phyloP scores from a whole-genome alignment of 1,140 invertebrate species.

The Globodera rostochiensis region DNA sequence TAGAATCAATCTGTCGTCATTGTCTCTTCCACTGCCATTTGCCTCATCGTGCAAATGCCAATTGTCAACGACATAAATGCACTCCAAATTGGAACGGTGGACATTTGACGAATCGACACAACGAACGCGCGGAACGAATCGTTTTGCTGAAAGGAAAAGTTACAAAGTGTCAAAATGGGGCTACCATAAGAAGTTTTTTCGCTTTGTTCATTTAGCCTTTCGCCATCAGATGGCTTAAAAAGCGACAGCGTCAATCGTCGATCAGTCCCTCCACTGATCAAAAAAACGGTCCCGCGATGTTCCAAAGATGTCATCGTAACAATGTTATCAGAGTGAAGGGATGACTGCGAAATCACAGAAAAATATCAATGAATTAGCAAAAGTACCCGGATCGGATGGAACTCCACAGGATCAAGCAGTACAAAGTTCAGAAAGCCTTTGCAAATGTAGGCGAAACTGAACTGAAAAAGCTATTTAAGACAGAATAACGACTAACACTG shows the following conservation, averaged over 20 bases:
- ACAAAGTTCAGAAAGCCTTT: not conserved
- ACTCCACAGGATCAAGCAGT: not conserved
- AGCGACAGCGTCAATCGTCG: not conserved
- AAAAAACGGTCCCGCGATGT: not conserved
- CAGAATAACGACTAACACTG: too few species aligned
- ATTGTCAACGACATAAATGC: constrained; percentile 9
- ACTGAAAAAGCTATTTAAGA: not conserved
- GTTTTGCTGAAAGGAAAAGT: not conserved
- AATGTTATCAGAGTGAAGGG: constrained; percentile 16
- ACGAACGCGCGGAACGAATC: not conserved
- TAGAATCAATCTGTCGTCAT: not conserved
- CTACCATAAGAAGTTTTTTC: too few species aligned
- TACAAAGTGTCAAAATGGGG: not conserved
- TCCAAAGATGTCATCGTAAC: not conserved
- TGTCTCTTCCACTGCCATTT: not conserved
- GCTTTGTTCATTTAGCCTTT: not conserved
- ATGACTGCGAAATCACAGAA: not conserved
- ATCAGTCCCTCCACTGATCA: constrained; percentile 7
- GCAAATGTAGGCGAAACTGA: constrained; percentile 8
- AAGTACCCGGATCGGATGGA: not conserved
- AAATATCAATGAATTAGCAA: not conserved
- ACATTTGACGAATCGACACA: not conserved
- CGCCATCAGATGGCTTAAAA: not conserved
- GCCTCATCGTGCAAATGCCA: not conserved
- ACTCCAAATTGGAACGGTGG: constrained; percentile 16